A percentile compares a stretch with the other conserved stretches of the same genome.
Evolutionary conservation across 2,113 vertebrate species (phyloP).

Genomic region (Lamprotornis superbus): DNA sequence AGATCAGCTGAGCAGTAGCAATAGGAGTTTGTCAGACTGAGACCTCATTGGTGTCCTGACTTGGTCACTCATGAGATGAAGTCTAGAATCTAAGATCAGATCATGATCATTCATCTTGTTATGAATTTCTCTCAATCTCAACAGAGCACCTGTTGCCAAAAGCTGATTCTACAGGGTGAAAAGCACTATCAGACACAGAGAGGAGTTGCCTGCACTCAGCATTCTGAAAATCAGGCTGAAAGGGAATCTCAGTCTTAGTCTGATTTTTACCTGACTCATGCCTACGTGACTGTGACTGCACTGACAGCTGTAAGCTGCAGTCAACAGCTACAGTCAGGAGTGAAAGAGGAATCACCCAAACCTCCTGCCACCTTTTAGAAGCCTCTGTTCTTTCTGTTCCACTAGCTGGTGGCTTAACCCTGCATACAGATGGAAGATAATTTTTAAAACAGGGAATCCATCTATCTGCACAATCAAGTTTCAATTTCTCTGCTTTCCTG

Average conservation of each 20-base stretch:
- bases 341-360: constrained; percentile 21
- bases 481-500: neutral
- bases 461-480: neutral
- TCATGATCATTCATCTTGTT: neutral
- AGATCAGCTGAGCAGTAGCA: neutral
- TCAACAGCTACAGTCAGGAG: neutral
- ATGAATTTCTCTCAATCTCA: neutral
- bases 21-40: neutral
- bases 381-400: constrained; percentile 10
- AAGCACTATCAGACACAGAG: neutral
- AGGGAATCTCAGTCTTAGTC: neutral
- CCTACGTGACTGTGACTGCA: neutral
- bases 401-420: neutral
- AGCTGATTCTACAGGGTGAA: neutral
- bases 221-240: constrained; percentile 20
- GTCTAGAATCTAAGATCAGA: neutral
- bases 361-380: neutral
- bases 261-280: constrained; percentile 48
- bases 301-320: neutral
- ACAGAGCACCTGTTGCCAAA: neutral
- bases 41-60: neutral
- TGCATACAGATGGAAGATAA: neutral
- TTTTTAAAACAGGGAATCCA: neutral
- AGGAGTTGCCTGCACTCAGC: neutral
- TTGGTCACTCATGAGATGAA: neutral